These are phyloP conservation scores for Aphelenchoides besseyi DNA, from an alignment of 1,140 invertebrate species.

Conservation along the genomic window DNA sequence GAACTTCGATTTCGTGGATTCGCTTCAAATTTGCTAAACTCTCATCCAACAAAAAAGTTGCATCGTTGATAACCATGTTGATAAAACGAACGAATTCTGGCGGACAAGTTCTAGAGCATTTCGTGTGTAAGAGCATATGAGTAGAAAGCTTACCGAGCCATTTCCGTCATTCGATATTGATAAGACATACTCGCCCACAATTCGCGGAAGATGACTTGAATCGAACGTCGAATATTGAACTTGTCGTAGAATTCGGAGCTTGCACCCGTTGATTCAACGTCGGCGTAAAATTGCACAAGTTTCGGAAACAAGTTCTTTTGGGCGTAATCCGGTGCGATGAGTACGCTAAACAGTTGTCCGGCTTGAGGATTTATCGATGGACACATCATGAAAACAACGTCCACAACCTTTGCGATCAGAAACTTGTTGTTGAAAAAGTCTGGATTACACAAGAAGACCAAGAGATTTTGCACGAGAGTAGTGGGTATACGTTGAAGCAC, in stretches of 20 bases:
- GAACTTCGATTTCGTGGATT: constrained; percentile 88
- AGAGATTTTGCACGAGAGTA: constrained; percentile 78
- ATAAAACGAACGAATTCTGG: constrained; percentile 90
- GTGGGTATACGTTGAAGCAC: constrained; percentile 75
- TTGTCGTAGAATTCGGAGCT: constrained; percentile 98
- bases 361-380: constrained; percentile 75
- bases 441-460: constrained; percentile 82
- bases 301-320: constrained; percentile 77
- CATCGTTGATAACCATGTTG: constrained; percentile 99
- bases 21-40: constrained; percentile 87
- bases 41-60: constrained; percentile 92
- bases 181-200: constrained; percentile 67
- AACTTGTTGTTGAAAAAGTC: constrained; percentile 91
- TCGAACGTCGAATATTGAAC: constrained; percentile 94
- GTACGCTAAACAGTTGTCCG: constrained; percentile 67
- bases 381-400: constrained; percentile 87
- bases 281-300: constrained; percentile 94
- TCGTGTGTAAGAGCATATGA: constrained; percentile 26
- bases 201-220: constrained; percentile 85
- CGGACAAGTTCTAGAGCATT: constrained; percentile 70
- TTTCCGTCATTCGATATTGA: constrained; percentile 65
- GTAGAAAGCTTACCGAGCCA: constrained; percentile 65
- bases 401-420: constrained; percentile 82
- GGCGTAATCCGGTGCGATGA: constrained; percentile 81
- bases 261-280: constrained; percentile 93